Evolutionary conservation across 2,113 vertebrate species (phyloP), one percentile per base, ranked within the genome.

Genomic region (Clarias macrocephalus): DNA sequence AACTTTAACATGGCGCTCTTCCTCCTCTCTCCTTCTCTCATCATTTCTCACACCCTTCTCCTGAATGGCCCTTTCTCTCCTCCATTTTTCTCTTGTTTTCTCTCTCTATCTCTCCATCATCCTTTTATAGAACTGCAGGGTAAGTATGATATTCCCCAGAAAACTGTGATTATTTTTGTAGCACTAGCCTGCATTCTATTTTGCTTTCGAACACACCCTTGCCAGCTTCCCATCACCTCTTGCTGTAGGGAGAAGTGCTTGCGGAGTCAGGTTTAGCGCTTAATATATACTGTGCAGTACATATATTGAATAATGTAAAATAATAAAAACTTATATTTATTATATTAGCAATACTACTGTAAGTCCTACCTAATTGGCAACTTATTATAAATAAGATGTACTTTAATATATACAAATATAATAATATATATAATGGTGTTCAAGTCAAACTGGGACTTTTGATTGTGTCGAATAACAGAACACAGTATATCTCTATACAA

Each of bases 1-100:
- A 95, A 95, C 93, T 91, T 88, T 94, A 95, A 94, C 93, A 92
- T 89, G 91, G 87, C 93, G 93, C 93, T 94, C 87, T 93, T 89
- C 86, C 83, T 83, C 87, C 72, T 57, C 88, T 88, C 57, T 87
- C 33, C 88, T 33, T 86, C 37, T 70, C 72, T 83, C 23, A 54
- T 54, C 33, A 59, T 19, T 25, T 25, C 15, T 72, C 54, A 70
- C 70, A 18, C 68, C 65, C 65, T 83, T 89, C 82, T 63, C 89
- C 76, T 62, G 75, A 81, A 79, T 82, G 76, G 25, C 84, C 48
- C 88, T 92, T 54, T 90, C 88, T 89, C 87, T 85, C 87, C 82
- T 86, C 87, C 80, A 13, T 84, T 84, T 80, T 76, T 57, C 92
- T 90, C 82, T 83, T 81, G 91, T 87, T 91, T 77, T 90, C 82